Base-by-base conservation (phyloP, 1,140 invertebrate species). In the Chymomyza costata region DNA sequence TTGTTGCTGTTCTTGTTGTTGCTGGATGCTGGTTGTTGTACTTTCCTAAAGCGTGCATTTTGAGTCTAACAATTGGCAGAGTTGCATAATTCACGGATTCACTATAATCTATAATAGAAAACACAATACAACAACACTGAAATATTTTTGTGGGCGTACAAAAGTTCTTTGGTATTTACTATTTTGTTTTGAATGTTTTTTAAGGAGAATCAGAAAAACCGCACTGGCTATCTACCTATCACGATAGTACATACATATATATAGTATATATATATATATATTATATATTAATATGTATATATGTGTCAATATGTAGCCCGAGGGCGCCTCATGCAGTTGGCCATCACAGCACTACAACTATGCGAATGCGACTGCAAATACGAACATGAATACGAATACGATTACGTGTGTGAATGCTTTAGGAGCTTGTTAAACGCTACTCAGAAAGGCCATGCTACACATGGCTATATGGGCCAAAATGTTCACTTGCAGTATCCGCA, bases 401-500 rank as follows among this genome's bases (percentile, higher is more conserved):
- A 48, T 54, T 59, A 50, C 50, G 34, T 53, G 10, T 39, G 16
- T 31, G 57, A 25, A 19, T 55, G 18, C 50, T 54, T 48, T 53
- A 49, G 51, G 52, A 47, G 47, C 60, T 50, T 60, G 40, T 76
- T 81, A 81, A 51, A 73, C 60, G 68, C 73, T 80, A 80, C 60
- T 81, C 50, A 80, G 53, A 80, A 81, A 68, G 46, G 73, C 73
- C 68, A 80, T 65, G 68, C 73, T 80, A 73, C 68, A 80, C 74
- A 80, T 71, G 73, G 73, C 73, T 39, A 74, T 59, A 57, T 71
- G 78, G 65, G 81, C 73, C 69, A 84, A 61, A 64, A 84, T 65
- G 65, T 84, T 83, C 65, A 83, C 71, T 82, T 78, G 81, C 74
- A 83, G 71, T 65, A 84, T 78, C 67, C 73, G 69, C 60, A 80